Conservation (phyloP, 2,797 vertebrate genomes). For the Oreonectes daqikongensis region DNA sequence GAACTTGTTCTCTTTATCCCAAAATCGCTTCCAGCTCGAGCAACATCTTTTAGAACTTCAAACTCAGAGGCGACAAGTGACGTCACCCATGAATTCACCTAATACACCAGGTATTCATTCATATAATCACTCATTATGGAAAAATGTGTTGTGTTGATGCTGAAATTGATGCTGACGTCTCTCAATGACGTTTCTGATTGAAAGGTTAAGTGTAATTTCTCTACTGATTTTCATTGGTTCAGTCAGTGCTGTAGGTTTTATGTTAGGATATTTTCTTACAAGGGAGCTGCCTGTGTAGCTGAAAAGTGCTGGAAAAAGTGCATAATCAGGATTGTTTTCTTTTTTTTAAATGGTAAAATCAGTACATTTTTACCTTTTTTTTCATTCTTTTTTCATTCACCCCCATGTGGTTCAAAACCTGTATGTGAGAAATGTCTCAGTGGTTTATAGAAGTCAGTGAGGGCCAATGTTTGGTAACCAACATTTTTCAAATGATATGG, state of each 20-base stretch:
- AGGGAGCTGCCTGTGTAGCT: too few relatives aligned
- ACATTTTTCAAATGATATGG: too few relatives aligned
- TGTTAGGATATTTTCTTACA: too few relatives aligned
- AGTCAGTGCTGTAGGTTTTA: not conserved
- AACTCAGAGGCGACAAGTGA: constrained; percentile 28
- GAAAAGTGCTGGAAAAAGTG: too few relatives aligned
- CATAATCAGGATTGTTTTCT: too few relatives aligned
- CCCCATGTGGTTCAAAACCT: too few relatives aligned
- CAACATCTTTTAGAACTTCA: not conserved
- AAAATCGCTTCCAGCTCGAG: not conserved
- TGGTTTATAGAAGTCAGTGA: too few relatives aligned
- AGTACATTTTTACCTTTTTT: too few relatives aligned
- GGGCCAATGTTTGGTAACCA: too few relatives aligned
- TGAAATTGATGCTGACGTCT: not conserved
- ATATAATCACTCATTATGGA: not conserved
- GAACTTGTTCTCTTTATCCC: not conserved
- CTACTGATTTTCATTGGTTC: not conserved
- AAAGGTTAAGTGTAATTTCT: not conserved
- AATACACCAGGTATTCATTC: constrained; percentile 66
- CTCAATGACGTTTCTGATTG: not conserved
- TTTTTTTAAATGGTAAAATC: too few relatives aligned
- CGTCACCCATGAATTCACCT: constrained; percentile 71
- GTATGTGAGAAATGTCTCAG: too few relatives aligned
- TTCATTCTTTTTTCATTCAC: too few relatives aligned
- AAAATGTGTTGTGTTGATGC: not conserved